A percentile compares a stretch with the other conserved stretches of the same genome.
These are phyloP conservation scores for Anhinga rufa DNA, from an alignment of 2,113 vertebrate genomes.

Conservation along the genomic window DNA sequence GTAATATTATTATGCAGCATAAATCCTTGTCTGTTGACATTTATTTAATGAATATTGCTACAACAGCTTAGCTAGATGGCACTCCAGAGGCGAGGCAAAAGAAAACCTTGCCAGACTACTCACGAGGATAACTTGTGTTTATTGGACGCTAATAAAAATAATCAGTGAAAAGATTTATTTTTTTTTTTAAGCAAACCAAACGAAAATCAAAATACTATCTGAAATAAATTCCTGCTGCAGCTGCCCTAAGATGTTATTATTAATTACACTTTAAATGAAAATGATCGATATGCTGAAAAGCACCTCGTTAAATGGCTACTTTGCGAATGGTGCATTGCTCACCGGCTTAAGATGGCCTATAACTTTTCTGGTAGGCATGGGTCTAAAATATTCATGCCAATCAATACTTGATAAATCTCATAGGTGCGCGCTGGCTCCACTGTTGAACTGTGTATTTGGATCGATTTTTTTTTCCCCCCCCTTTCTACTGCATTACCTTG, in stretches of 20 bases:
- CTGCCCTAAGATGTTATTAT: neutral
- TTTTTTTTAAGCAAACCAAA: neutral
- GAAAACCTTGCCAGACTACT: neutral
- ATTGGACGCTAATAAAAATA: neutral
- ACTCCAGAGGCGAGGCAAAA: slow-evolving; percentile 51
- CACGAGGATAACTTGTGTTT: neutral
- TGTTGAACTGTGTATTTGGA: neutral
- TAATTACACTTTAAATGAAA: slow-evolving; percentile 36
- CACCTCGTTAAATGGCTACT: slow-evolving; percentile 36
- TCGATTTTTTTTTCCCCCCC: neutral
- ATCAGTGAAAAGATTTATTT: neutral
- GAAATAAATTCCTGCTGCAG: neutral
- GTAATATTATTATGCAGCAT: slow-evolving; percentile 53
- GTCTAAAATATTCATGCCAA: slow-evolving; percentile 55
- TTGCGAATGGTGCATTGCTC: slow-evolving; percentile 27
- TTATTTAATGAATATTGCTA: slow-evolving; percentile 51
- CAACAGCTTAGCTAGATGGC: slow-evolving; percentile 62
- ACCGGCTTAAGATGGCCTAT: neutral
- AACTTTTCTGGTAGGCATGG: slow-evolving; percentile 2
- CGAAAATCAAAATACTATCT: neutral
- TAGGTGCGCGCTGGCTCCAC: slow-evolving; percentile 47
- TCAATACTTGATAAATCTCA: slow-evolving; percentile 64
- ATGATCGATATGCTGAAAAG: neutral
- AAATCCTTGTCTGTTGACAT: slow-evolving; percentile 57
- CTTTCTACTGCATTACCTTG: neutral